A percentile compares a stretch with the other conserved stretches of the same genome.
Conservation (phyloP, 2,888 invertebrate genomes). For the Omphaloscelis lunosa region DNA sequence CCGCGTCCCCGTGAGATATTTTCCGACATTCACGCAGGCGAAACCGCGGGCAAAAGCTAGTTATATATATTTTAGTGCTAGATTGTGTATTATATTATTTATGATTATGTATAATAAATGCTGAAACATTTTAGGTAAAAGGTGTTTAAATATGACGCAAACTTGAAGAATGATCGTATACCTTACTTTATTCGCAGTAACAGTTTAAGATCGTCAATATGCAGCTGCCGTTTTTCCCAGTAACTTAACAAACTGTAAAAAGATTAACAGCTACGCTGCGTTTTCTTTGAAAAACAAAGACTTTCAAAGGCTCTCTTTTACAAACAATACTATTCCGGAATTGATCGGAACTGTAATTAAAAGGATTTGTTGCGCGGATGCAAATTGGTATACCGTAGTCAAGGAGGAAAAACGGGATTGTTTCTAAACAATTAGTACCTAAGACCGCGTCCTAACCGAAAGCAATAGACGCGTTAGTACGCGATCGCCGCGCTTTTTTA, state of each 20-base stretch:
- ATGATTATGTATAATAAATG: too few relatives aligned
- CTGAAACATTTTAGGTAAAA: background rate
- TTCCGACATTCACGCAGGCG: too few relatives aligned
- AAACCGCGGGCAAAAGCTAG: too few relatives aligned
- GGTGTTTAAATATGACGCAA: background rate
- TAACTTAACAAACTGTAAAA: conserved; percentile 15
- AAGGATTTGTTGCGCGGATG: conserved; percentile 2
- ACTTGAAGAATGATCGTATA: background rate
- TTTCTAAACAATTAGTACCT: background rate
- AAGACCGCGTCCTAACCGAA: background rate
- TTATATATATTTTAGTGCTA: too few relatives aligned
- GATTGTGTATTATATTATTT: too few relatives aligned
- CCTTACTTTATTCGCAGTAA: too few relatives aligned
- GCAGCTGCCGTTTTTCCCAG: conserved; percentile 16
- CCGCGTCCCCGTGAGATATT: too few relatives aligned
- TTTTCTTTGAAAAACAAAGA: conserved; percentile 13
- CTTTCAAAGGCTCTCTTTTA: conserved; percentile 1
- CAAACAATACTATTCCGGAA: conserved; percentile 20
- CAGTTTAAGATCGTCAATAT: conserved; percentile 2
- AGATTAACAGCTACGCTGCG: conserved; percentile 27
- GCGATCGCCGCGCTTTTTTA: too few relatives aligned
- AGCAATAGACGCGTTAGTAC: background rate
- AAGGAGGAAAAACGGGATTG: background rate
- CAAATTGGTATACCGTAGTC: background rate
- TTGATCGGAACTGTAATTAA: conserved; percentile 32